Base-by-base conservation (phyloP, 1,140 invertebrate genomes). In the Eumeta japonica region DNA sequence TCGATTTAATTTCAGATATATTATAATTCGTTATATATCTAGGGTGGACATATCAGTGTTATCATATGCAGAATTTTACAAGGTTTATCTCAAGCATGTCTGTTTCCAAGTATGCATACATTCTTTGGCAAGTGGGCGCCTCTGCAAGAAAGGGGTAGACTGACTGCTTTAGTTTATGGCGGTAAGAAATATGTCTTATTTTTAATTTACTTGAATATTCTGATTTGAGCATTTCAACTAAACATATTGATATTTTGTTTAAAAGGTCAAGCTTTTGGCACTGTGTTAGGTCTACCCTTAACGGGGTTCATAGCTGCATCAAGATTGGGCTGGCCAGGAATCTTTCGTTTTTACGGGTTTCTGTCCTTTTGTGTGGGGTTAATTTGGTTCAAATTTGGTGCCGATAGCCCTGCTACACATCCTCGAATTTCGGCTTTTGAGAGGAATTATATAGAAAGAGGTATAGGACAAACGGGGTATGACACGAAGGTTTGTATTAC, bases 101-200 rank as follows among this genome's bases (percentile, higher is more conserved):
- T 89, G 3, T 83, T 89, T 44, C 91, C 92, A 1, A 80, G 83
- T 10, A 79, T 87, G 12, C 89, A 94, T 48, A 84, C 85, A 0
- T 73, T 92, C 10, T 68, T 94, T 43, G 84, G 89, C 0, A 87
- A 85, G 58, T 96, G 92, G 92, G 81, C 76, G 16, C 83, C 83
- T 0, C 45, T 75, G 0, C 50, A 71, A 13, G 83, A 86, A 53
- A 63, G 83, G 28, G 79, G 81, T 24, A 57, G 80, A n/a, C 43
- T 84, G 24, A 75, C 77, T 1, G 79, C 81, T 2, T 75, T 82
- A 42, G 68, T 82, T 19, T 80, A 82, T 54, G 79, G 81, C 52
- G 81, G 82, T 83, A 68, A 48, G 16, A 10, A n/a, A n/a, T n/a
- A n/a, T n/a, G n/a, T n/a, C n/a, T n/a, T n/a, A n/a, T n/a, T n/a